phyloP scores from a whole-genome alignment of 2,888 invertebrate species.

The Agonopterix arenella region DNA sequence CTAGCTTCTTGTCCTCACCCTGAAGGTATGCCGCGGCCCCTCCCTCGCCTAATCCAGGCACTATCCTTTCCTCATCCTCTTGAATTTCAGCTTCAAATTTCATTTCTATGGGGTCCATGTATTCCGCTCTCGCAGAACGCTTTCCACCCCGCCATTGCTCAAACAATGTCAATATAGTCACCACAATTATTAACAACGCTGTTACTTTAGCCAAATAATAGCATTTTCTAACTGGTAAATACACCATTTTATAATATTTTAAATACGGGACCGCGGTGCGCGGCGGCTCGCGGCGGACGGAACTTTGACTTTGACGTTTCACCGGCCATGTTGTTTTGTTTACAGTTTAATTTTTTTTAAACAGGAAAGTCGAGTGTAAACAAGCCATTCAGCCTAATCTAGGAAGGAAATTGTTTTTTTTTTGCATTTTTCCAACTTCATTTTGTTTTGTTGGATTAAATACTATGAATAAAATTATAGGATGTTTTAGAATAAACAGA shows the following conservation, averaged over 20 bases:
- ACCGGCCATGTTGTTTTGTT: constrained; percentile 41
- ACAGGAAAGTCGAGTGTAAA: constrained; percentile 75
- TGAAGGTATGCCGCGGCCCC: constrained; percentile 81
- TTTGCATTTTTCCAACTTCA: too few relatives aligned
- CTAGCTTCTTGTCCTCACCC: constrained; percentile 79
- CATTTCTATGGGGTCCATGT: constrained; percentile 29
- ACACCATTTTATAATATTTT: constrained; percentile 33
- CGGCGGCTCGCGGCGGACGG: constrained; percentile 17
- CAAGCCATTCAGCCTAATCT: constrained; percentile 61
- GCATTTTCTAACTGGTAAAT: constrained; percentile 60
- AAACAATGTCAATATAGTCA: constrained; percentile 48
- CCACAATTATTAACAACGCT: constrained; percentile 43
- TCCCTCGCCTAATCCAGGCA: constrained; percentile 83
- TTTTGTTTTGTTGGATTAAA: too few relatives aligned
- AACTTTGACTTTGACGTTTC: constrained; percentile 21
- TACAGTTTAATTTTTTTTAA: constrained; percentile 41
- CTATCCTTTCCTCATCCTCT: constrained; percentile 80
- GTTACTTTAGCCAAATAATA: constrained; percentile 49
- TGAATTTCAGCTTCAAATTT: constrained; percentile 70
- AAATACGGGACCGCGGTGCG: constrained; percentile 20
- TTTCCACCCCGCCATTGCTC: constrained; percentile 65
- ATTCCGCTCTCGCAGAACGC: constrained; percentile 36
- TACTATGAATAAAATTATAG: too few relatives aligned
- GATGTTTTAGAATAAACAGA: too few relatives aligned
- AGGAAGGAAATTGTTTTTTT: constrained; percentile 10